Evolutionary conservation across 2,113 vertebrate genomes (phyloP), one percentile per base, ranked within the genome.

Genomic region (Eonycteris spelaea): DNA sequence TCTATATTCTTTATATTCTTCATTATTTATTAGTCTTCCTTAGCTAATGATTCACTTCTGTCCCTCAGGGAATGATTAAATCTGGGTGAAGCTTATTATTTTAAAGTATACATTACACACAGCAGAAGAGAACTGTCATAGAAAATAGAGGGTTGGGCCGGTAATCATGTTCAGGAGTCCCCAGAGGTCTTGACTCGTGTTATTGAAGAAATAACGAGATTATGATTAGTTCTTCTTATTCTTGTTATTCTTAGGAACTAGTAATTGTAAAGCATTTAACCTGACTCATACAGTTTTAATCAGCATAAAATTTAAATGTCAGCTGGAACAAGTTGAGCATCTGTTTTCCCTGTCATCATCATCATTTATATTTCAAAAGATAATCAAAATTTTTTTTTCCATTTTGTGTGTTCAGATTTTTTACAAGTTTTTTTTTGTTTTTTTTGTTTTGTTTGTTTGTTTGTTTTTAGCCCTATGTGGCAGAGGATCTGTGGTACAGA

Each of bases 81-180:
- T 88, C 33, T 94, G 59, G 85, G 63, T 30, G 75, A 88, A 83
- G 24, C 40, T 71, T 90, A 35, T 77, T 86, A 70, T 94, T 94
- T 71, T 86, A 92, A 88, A 95, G 67, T 85, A 40, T 35, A 61
- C 18, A 55, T 67, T 65, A 78, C 33, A 38, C 19, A 85, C 16
- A 43, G 73, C 67, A 48, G 35, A 67, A 80, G 40, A 84, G n/a
- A 90, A 87, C n/a, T 80, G 38, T 71, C 24, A 12, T 1, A 53
- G 91, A 55, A 63, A 78, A 92, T 18, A 70, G 51, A 95, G 40
- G 7, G 5, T 16, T 55, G 38, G 67, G 4, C 26, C 35, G 67
- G 79, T 38, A 57, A 24, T 84, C 16, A 7, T 26, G 38, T 84
- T 78, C 8, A 19, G 65, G 19, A 90, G 28, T 84, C 55, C 68